Conservation (phyloP, 2,113 vertebrate genomes). For the Patagioenas fasciata region DNA sequence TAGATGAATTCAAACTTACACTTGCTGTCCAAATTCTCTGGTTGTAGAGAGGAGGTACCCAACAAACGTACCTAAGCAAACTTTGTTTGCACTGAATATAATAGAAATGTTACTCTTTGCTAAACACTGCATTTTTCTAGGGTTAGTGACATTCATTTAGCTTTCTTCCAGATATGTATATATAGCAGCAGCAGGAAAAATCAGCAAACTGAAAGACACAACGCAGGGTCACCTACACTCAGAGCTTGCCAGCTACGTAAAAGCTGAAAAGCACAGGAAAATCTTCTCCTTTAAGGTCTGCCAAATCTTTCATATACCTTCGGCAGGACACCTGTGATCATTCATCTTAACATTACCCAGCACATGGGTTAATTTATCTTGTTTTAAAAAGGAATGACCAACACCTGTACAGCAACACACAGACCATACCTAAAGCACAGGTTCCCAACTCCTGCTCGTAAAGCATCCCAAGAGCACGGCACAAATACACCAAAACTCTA, state of each 20-base stretch:
- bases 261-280: background rate
- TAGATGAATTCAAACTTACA: background rate
- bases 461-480: background rate
- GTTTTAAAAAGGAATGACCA: background rate
- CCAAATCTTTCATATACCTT: background rate
- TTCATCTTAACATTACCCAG: fast-evolving
- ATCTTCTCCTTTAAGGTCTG: background rate
- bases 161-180: background rate
- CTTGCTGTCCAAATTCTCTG: background rate
- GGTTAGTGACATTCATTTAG: background rate
- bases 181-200: background rate
- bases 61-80: background rate
- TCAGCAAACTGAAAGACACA: background rate
- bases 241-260: background rate
- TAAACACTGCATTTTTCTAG: background rate
- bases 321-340: background rate
- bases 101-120: background rate
- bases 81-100: background rate
- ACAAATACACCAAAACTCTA: fast-evolving
- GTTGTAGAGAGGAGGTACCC: background rate
- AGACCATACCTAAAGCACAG: background rate
- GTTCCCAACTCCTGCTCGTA: background rate
- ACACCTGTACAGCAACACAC: fast-evolving
- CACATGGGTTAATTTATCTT: fast-evolving
- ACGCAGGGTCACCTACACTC: background rate